phyloP scores from a whole-genome alignment of 1,140 invertebrate species.

The Zaprionus inermis region DNA sequence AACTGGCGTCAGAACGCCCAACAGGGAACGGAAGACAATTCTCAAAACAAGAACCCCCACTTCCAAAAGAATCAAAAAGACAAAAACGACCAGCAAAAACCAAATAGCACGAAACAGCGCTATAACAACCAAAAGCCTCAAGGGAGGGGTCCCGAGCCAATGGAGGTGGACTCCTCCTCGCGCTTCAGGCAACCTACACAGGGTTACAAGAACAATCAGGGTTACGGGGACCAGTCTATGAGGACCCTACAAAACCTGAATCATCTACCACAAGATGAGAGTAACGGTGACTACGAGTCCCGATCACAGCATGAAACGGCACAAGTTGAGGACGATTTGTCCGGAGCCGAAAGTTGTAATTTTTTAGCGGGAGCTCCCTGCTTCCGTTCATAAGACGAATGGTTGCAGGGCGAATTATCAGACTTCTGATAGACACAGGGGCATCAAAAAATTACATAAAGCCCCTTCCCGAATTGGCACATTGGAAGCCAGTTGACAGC shows the following conservation, averaged over 20 bases:
- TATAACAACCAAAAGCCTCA: conserved; percentile 12
- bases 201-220: conserved; percentile 18
- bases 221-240: background rate
- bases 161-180: conserved; percentile 30
- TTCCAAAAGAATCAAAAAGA: conserved; percentile 10
- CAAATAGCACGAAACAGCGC: conserved; percentile 12
- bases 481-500: background rate
- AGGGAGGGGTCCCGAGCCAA: conserved; percentile 20
- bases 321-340: too few species aligned
- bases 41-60: conserved; percentile 18
- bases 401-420: background rate
- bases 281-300: background rate
- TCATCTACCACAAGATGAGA: too few species aligned
- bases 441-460: background rate
- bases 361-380: background rate
- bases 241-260: too few species aligned
- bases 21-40: background rate
- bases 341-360: background rate
- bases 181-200: conserved; percentile 16
- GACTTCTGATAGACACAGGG: background rate
- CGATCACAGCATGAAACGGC: too few species aligned
- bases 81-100: conserved; percentile 11
- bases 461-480: background rate
- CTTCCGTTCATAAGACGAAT: background rate
- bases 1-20: conserved; percentile 6